Percentiles rank a stretch among this genome's conserved stretches.
Conservation (phyloP, 2,888 invertebrate genomes). For the Deladenus siricidicola region DNA sequence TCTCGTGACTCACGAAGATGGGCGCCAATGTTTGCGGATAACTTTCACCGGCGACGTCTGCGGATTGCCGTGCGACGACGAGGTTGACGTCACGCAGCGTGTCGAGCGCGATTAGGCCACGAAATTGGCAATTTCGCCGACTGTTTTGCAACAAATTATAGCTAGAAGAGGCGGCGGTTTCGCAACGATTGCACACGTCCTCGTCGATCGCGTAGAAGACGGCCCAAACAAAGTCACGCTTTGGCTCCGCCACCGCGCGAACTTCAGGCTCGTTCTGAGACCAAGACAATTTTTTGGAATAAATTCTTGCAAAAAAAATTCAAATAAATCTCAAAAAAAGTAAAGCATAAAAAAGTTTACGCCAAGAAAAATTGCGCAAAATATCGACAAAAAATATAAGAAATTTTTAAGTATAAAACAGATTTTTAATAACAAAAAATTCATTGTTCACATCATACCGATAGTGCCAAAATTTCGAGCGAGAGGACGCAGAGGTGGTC, state of each 20-base stretch:
- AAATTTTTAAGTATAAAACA: too few species aligned
- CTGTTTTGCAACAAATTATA: too few species aligned
- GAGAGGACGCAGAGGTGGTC: slow-evolving; percentile 21
- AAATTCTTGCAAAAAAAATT: slow-evolving; percentile 1
- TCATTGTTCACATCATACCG: neutral
- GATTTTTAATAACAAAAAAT: too few species aligned
- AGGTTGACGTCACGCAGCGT: neutral
- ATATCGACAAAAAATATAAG: too few species aligned
- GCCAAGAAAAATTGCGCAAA: too few species aligned
- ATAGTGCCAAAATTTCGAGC: slow-evolving; percentile 12
- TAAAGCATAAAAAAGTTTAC: too few species aligned
- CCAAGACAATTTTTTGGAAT: neutral
- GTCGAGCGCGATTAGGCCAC: neutral
- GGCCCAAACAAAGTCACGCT: slow-evolving; percentile 6
- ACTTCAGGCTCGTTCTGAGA: neutral
- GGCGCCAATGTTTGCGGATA: too few species aligned
- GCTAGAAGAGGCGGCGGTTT: neutral
- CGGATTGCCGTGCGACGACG: neutral
- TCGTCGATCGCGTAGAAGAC: slow-evolving; percentile 18
- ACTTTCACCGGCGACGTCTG: neutral
- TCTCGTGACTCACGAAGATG: neutral
- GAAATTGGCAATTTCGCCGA: neutral
- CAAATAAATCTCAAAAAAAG: neutral
- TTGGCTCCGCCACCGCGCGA: slow-evolving; percentile 1
- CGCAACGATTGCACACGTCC: slow-evolving; percentile 14